Evolutionary conservation across 2,113 vertebrate genomes (phyloP).

Genomic region (Pseudopipra pipra): DNA sequence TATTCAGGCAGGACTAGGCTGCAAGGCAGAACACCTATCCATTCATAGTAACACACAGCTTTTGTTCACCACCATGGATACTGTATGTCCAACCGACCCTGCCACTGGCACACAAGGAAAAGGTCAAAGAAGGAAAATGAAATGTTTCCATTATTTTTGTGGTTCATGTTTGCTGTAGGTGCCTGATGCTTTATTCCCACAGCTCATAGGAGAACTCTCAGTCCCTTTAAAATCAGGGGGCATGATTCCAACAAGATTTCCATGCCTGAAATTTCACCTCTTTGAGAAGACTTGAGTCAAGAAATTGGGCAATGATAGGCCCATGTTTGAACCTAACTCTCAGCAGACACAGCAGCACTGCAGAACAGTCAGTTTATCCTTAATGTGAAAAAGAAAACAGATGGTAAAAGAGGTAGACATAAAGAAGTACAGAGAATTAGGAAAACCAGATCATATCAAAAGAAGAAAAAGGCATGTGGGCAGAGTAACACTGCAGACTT

Average conservation of each 20-base stretch:
- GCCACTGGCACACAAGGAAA: not conserved
- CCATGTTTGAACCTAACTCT: not conserved
- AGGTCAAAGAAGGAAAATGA: not conserved
- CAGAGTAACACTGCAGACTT: not conserved
- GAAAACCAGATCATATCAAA: not conserved
- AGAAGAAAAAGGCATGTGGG: not conserved
- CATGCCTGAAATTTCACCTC: not conserved
- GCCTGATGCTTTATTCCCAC: not conserved
- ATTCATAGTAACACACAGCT: not conserved
- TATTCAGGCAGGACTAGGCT: not conserved
- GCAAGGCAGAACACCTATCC: not conserved
- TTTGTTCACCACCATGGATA: not conserved
- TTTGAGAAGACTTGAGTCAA: not conserved
- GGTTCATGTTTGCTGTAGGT: not conserved
- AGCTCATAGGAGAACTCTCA: not conserved
- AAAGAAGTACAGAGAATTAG: not conserved
- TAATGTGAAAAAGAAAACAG: not conserved
- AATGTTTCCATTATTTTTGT: not conserved
- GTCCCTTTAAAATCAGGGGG: not conserved
- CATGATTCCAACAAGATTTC: not conserved
- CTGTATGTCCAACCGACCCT: not conserved
- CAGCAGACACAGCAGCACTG: not conserved
- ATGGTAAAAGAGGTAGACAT: not conserved
- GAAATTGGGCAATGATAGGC: not conserved
- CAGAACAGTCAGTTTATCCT: not conserved